A percentile compares a stretch with the other conserved stretches of the same genome.
These are phyloP conservation scores for Microchirus variegatus DNA, from an alignment of 2,797 vertebrate species.

Conservation along the genomic window DNA sequence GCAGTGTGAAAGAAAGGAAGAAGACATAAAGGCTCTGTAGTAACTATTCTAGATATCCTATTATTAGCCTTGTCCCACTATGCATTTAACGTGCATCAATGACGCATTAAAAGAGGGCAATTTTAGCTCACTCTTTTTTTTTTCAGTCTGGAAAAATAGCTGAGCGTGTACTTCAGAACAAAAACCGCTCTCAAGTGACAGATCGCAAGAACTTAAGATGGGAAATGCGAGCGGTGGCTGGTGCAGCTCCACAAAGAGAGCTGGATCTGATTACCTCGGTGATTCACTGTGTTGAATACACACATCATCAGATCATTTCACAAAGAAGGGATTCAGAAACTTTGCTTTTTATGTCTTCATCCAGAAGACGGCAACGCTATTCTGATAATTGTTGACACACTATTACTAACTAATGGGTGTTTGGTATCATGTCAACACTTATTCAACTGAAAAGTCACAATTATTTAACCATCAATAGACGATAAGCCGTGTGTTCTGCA, in stretches of 20 bases:
- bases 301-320: conserved; percentile 3
- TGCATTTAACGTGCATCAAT: conserved; percentile 45
- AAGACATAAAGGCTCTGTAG: conserved; percentile 30
- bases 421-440: not conserved
- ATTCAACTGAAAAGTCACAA: too few species aligned
- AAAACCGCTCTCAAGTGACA: conserved; percentile 40
- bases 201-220: conserved; percentile 21
- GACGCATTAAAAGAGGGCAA: conserved; percentile 27
- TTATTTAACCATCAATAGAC: too few species aligned
- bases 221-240: conserved; percentile 19
- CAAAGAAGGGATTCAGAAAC: conserved; percentile 8
- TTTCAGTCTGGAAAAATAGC: conserved; percentile 27
- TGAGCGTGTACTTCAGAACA: conserved; percentile 39
- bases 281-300: conserved; percentile 15
- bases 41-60: conserved; percentile 43
- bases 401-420: too few species aligned
- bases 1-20: conserved; percentile 21
- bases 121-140: conserved; percentile 38
- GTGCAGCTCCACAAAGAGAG: conserved; percentile 10
- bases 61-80: conserved; percentile 54
- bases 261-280: conserved; percentile 1
- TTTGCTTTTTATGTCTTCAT: conserved; percentile 5
- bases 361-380: not conserved
- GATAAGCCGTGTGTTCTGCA: too few species aligned
- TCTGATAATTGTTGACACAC: too few species aligned